phyloP scores from a whole-genome alignment of 2,797 vertebrate genomes.

The Danio albolineatus region DNA sequence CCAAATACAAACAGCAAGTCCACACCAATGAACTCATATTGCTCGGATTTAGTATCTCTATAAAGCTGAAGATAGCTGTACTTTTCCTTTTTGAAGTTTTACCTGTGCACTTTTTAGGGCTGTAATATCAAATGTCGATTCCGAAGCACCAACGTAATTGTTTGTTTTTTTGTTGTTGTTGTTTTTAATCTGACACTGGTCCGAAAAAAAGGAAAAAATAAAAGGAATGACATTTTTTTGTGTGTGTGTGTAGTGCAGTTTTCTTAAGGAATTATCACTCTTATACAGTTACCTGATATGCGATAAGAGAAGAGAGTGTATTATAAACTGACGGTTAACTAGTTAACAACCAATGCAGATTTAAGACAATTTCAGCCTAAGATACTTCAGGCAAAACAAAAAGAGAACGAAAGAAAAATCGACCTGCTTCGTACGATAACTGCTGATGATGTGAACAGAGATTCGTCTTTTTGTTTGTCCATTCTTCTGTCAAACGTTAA shows the following conservation, averaged over 20 bases:
- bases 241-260: slow-evolving; percentile 66
- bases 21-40: slow-evolving; percentile 62
- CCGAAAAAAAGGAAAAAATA: slow-evolving; percentile 4
- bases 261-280: slow-evolving; percentile 74
- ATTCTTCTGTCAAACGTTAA: slow-evolving; percentile 64
- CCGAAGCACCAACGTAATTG: slow-evolving; percentile 79
- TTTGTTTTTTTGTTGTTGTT: not conserved
- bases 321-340: slow-evolving; percentile 51
- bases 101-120: slow-evolving; percentile 70
- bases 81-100: slow-evolving; percentile 72
- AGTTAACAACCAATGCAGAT: slow-evolving; percentile 49
- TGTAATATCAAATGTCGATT: slow-evolving; percentile 72
- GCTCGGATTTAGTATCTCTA: slow-evolving; percentile 79
- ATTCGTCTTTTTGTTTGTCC: slow-evolving; percentile 31
- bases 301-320: slow-evolving; percentile 56
- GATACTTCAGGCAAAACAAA: slow-evolving; percentile 60
- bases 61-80: slow-evolving; percentile 69
- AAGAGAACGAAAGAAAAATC: slow-evolving; percentile 36
- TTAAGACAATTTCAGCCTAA: slow-evolving; percentile 55
- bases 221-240: slow-evolving; percentile 61
- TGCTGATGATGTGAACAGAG: slow-evolving; percentile 33
- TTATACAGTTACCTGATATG: slow-evolving; percentile 62
- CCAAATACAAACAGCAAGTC: slow-evolving; percentile 52
- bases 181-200: slow-evolving; percentile 61
- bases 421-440: slow-evolving; percentile 23